Evolutionary conservation across 2,888 invertebrate genomes (phyloP).

Genomic region (Mesoligia furuncula): DNA sequence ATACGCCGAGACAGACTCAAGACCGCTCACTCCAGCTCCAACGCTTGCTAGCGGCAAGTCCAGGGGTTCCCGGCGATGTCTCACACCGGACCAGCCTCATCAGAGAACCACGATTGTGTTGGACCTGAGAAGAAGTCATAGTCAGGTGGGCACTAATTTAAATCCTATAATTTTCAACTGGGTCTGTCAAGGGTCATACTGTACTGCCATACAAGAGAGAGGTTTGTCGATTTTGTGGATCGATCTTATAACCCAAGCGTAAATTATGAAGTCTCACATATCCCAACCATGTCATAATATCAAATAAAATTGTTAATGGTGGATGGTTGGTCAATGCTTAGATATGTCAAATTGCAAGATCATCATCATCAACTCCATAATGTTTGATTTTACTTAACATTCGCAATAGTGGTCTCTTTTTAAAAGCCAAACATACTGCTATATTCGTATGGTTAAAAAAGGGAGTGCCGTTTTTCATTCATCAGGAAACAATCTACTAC

Average conservation of each 20-base stretch:
- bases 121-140: conserved; percentile 92
- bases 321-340: neutral
- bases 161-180: neutral
- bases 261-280: neutral
- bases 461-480: neutral
- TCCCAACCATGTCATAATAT: neutral
- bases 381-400: neutral
- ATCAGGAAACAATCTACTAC: conserved; percentile 88
- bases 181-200: neutral
- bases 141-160: conserved; percentile 86
- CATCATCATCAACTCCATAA: neutral
- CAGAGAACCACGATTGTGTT: conserved; percentile 93
- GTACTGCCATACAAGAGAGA: too few species aligned
- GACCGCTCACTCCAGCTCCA: conserved; percentile 95
- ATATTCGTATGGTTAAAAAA: neutral
- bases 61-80: conserved; percentile 92
- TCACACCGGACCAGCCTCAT: conserved; percentile 93
- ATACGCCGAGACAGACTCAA: conserved; percentile 96
- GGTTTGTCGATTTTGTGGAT: neutral
- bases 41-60: conserved; percentile 94
- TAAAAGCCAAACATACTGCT: neutral
- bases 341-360: neutral
- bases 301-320: neutral
- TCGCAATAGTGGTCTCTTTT: neutral
- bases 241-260: neutral